Evolutionary conservation across 2,113 vertebrate species (phyloP).

Genomic region (Oreochromis spilurus): DNA sequence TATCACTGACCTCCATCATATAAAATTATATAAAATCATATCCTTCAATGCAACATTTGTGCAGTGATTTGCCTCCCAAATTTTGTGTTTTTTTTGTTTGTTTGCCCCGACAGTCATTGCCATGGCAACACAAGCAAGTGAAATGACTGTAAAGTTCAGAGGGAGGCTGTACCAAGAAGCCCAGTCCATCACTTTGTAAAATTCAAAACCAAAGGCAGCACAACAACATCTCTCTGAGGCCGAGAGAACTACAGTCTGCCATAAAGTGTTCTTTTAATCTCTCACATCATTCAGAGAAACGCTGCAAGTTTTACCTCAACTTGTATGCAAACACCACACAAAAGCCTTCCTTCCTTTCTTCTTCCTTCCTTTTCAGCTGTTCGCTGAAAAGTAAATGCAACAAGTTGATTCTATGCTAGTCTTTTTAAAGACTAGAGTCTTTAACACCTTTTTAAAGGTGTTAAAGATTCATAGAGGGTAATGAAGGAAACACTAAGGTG

Average conservation of each 20-base stretch:
- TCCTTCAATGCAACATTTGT: neutral
- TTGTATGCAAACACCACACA: neutral
- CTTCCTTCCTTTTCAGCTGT: neutral
- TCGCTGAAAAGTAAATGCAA: constrained; percentile 15
- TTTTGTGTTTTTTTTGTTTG: neutral
- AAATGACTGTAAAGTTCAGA: constrained; percentile 39
- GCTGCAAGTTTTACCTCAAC: neutral
- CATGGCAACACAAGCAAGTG: constrained; percentile 52
- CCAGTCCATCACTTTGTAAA: constrained; percentile 16
- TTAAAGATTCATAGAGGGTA: constrained; percentile 51
- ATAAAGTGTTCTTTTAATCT: neutral
- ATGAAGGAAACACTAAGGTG: neutral
- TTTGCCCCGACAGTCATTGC: constrained; percentile 45
- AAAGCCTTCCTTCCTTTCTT: neutral
- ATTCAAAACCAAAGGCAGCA: constrained; percentile 14
- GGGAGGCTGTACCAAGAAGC: neutral
- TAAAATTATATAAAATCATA: neutral
- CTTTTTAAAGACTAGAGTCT: neutral
- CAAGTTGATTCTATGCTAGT: constrained; percentile 33
- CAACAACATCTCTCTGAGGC: neutral
- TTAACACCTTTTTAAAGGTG: neutral
- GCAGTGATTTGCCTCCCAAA: constrained; percentile 40
- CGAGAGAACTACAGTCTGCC: neutral
- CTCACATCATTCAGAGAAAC: neutral
- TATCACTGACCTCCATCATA: neutral